A percentile compares a stretch with the other conserved stretches of the same genome.
These are phyloP conservation scores for Gambelia wislizenii DNA, from an alignment of 2,797 vertebrate genomes.

Conservation along the genomic window DNA sequence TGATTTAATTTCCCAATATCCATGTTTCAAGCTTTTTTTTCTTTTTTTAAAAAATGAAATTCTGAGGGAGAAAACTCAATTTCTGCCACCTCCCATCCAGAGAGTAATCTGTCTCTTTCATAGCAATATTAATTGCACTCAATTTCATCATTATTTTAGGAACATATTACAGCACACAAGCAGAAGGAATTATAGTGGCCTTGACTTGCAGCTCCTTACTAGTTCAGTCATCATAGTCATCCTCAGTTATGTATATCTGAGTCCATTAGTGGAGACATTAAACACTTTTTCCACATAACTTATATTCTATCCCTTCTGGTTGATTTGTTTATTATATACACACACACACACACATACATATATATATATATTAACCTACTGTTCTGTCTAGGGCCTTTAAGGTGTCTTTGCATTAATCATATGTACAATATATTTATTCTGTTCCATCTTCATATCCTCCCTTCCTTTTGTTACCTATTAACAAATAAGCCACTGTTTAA, in stretches of 20 bases:
- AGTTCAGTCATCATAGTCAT: slow-evolving; percentile 44
- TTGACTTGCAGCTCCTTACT: slow-evolving; percentile 57
- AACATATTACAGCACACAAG: slow-evolving; percentile 19
- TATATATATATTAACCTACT: background rate
- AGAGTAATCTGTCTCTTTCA: slow-evolving; percentile 17
- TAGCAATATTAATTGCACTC: slow-evolving; percentile 52
- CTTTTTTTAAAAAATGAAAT: background rate
- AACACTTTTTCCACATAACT: slow-evolving; percentile 30
- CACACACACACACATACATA: too few species aligned
- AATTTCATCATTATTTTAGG: slow-evolving; percentile 38
- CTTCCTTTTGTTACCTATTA: slow-evolving; percentile 35
- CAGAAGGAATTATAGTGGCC: slow-evolving; percentile 49
- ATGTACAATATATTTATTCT: slow-evolving; percentile 26
- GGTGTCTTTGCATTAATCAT: background rate
- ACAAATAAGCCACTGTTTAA: slow-evolving; percentile 53
- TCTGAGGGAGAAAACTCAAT: slow-evolving; percentile 25
- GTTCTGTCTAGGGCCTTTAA: background rate
- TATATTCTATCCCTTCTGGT: background rate
- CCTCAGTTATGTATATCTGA: slow-evolving; percentile 48
- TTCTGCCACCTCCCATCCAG: slow-evolving; percentile 32
- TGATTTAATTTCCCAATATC: background rate
- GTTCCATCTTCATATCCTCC: slow-evolving; percentile 35
- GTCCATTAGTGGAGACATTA: slow-evolving; percentile 45
- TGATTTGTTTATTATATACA: background rate
- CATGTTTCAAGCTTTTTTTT: background rate